These are phyloP conservation scores for Plecotus auritus DNA, from an alignment of 2,113 vertebrate species.

Conservation along the genomic window DNA sequence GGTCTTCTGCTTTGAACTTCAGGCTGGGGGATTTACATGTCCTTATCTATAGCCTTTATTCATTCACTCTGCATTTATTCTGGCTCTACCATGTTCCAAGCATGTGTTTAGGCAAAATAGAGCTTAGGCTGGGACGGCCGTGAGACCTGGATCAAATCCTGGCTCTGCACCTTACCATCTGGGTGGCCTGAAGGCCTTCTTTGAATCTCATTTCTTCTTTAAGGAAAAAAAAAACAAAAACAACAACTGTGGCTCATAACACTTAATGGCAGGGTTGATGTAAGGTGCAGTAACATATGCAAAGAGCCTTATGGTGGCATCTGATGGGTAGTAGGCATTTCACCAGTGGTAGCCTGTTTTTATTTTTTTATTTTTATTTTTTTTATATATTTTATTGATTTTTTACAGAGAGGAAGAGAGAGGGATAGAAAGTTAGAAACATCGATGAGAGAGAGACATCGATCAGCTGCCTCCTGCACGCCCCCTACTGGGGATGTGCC, in stretches of 20 bases:
- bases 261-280: neutral
- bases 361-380: too few species aligned
- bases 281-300: neutral
- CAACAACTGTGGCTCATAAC: neutral
- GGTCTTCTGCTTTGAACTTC: neutral
- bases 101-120: neutral
- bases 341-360: neutral
- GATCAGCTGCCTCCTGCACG: too few species aligned
- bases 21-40: neutral
- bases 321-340: neutral
- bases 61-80: neutral
- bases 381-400: too few species aligned
- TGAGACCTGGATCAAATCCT: neutral
- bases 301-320: neutral
- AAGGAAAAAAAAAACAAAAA: neutral
- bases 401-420: too few species aligned
- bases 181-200: neutral
- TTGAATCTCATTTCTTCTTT: neutral
- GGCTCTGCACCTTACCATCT: neutral
- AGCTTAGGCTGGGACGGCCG: neutral
- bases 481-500: too few species aligned
- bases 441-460: too few species aligned
- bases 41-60: neutral
- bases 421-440: too few species aligned
- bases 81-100: neutral